Percentiles rank a stretch among this genome's conserved stretches.
Conservation (phyloP, 2,113 vertebrate genomes). For the Cryptotis parvus region DNA sequence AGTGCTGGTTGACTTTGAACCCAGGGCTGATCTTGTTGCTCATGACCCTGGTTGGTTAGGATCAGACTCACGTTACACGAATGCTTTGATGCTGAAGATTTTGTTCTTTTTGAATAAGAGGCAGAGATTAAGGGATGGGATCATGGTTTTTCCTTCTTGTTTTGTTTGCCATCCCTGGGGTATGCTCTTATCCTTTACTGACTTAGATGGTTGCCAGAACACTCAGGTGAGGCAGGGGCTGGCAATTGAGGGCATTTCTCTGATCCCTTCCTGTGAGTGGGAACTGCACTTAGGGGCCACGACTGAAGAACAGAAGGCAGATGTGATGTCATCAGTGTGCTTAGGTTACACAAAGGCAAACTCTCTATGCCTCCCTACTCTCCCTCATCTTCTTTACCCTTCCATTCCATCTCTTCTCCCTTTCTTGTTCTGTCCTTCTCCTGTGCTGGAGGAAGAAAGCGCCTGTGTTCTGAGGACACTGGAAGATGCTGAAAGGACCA, state of each 20-base stretch:
- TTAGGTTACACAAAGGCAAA: not conserved
- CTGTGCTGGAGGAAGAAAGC: not conserved
- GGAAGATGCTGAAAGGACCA: not conserved
- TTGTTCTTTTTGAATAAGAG: slow-evolving; percentile 41
- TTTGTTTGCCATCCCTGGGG: not conserved
- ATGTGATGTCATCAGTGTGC: not conserved
- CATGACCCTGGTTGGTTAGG: not conserved
- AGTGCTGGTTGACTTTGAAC: not conserved
- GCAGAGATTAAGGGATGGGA: not conserved
- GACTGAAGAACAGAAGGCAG: not conserved
- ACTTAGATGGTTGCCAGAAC: not conserved
- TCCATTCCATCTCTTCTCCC: no score
- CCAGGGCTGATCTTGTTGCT: not conserved
- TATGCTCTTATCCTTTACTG: not conserved
- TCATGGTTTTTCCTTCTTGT: not conserved
- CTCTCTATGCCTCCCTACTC: not conserved
- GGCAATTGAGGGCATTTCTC: not conserved
- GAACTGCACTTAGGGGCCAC: not conserved
- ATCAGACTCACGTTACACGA: not conserved
- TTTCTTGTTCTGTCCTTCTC: not conserved
- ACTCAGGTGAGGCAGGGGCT: not conserved
- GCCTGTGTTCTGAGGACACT: not conserved
- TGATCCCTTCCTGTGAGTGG: not conserved
- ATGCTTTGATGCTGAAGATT: not conserved
- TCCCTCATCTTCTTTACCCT: not conserved